These are phyloP conservation scores for Heteronetta atricapilla DNA, from an alignment of 2,113 vertebrate species.

Conservation along the genomic window DNA sequence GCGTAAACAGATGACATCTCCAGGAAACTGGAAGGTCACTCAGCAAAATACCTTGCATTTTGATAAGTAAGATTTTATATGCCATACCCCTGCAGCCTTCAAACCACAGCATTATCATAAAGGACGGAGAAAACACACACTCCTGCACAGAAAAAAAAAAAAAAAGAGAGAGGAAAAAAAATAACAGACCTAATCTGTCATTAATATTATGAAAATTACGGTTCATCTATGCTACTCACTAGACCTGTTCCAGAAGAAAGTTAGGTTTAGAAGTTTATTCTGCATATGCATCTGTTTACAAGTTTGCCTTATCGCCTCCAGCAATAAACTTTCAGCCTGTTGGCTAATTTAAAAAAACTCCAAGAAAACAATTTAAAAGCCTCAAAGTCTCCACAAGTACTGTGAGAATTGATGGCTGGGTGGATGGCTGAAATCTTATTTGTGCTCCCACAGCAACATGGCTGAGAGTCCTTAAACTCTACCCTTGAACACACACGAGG, in stretches of 20 bases:
- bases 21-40: slow-evolving; percentile 20
- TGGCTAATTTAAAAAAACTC: background rate
- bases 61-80: background rate
- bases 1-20: background rate
- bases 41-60: background rate
- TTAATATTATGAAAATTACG: background rate
- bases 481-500: background rate
- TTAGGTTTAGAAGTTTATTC: background rate
- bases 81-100: background rate
- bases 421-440: background rate
- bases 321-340: background rate
- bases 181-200: background rate
- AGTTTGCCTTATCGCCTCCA: background rate
- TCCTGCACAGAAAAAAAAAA: background rate
- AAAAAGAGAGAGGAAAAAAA: background rate
- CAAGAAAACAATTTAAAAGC: background rate
- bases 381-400: background rate
- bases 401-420: background rate
- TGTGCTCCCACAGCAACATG: background rate
- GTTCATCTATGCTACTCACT: background rate
- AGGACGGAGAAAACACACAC: background rate
- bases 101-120: background rate
- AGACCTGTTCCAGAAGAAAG: background rate
- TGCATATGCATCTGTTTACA: background rate
- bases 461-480: background rate